Evolutionary conservation across 2,888 invertebrate species (phyloP), one percentile per base, ranked within the genome.

Genomic region (Hirtodrosophila duncani): DNA sequence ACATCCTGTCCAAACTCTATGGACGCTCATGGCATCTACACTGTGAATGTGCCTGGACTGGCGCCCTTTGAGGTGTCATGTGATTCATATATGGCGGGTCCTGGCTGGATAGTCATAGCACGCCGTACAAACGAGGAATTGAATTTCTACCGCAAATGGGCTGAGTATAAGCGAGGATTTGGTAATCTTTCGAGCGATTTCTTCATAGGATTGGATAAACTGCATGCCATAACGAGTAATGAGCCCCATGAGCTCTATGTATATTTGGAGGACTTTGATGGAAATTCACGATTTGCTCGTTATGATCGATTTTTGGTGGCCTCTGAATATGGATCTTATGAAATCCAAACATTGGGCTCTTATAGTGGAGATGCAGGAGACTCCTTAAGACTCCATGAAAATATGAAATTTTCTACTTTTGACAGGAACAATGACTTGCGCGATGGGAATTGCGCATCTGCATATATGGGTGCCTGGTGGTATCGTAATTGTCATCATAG

Each of bases 321-420:
- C 0, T 88, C 90, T 0, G 91, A 91, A 81, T 85, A 88, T 8
- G 90, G 91, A 69, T 89, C 89, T 0, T 92, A 90, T 79, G 85
- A 90, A 16, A 87, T 92, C 30, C 90, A 90, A 67, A 88, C 91
- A 0, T 87, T 92, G 1, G 91, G 91, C 2, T 87, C 87, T 1
- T 92, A 90, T 62, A 87, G 87, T n/a, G 92, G 92, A 5, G 88
- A 88, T 37, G 91, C 91, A 64, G 91, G 92, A 1, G 92, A 92
- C 82, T 91, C 91, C 0, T 82, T 92, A 33, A 86, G 87, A 0
- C 90, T 91, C 67, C 92, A 92, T 60, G 90, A 90, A 0, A 90
- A 91, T 0, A 89, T 89, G 69, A 90, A 91, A 75, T 92, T 92
- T 74, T 18, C 6, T 8, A 34, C 33, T 3, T 34, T 10, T 11